Evolutionary conservation across 2,797 vertebrate species (phyloP).

Genomic region (Phalanger gymnotis): DNA sequence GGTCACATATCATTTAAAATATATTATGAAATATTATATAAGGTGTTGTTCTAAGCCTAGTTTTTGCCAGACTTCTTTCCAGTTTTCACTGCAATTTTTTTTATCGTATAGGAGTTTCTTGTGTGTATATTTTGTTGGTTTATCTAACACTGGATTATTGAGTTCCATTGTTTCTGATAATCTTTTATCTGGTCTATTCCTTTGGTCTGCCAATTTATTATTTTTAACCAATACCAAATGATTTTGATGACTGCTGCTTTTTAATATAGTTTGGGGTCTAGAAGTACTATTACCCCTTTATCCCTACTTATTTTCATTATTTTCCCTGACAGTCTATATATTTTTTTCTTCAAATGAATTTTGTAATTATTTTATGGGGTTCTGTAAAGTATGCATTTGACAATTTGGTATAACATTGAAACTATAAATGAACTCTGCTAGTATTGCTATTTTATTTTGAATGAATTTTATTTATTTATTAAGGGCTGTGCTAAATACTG

Average conservation of each 20-base stretch:
- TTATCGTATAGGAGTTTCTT: background rate
- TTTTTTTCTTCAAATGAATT: background rate
- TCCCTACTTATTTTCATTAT: background rate
- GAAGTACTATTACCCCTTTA: background rate
- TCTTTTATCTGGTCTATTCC: background rate
- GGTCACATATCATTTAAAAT: background rate
- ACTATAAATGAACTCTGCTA: background rate
- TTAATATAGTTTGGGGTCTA: background rate
- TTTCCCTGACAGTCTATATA: background rate
- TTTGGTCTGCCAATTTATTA: background rate
- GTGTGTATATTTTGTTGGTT: background rate
- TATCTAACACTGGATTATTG: background rate
- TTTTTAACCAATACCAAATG: background rate
- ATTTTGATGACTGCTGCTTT: background rate
- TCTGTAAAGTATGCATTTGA: background rate
- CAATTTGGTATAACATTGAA: background rate
- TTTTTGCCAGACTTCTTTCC: background rate
- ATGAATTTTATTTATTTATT: no score
- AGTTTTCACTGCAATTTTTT: background rate
- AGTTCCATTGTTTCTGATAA: background rate
- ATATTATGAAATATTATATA: background rate
- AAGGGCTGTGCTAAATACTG: background rate
- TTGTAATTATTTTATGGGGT: background rate
- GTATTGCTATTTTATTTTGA: background rate
- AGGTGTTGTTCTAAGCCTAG: background rate